Evolutionary conservation across 1,140 invertebrate genomes (phyloP).

Genomic region (Aphelinus certus): DNA sequence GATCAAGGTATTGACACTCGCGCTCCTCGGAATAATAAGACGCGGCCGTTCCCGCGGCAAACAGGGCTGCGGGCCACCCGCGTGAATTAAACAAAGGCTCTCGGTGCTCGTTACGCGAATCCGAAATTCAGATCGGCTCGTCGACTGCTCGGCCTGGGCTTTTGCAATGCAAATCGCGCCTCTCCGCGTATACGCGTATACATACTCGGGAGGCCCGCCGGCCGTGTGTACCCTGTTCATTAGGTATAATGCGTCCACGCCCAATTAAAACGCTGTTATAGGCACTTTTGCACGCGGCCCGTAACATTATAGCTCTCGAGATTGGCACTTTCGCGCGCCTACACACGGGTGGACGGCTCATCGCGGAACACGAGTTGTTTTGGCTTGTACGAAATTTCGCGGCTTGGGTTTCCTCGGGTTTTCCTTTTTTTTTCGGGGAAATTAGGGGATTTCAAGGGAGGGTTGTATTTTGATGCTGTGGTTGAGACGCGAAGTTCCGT

Average conservation of each 20-base stretch:
- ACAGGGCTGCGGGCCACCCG: conserved; percentile 11
- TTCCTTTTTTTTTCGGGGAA: too few relatives aligned
- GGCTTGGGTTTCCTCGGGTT: too few relatives aligned
- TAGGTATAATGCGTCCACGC: background rate
- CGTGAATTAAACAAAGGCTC: conserved; percentile 43
- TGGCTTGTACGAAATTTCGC: too few relatives aligned
- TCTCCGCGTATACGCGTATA: too few relatives aligned
- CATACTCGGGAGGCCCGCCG: conserved; percentile 9
- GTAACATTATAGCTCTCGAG: background rate
- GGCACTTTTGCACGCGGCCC: background rate
- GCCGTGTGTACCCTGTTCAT: background rate
- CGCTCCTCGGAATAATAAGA: conserved; percentile 25
- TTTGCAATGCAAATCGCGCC: conserved; percentile 59
- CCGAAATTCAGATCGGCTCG: conserved; percentile 46
- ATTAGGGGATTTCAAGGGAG: too few relatives aligned
- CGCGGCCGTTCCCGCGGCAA: conserved; percentile 3
- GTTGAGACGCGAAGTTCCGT: too few relatives aligned
- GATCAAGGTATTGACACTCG: conserved; percentile 4
- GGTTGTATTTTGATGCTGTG: too few relatives aligned
- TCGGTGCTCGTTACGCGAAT: conserved; percentile 41
- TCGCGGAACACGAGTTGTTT: too few relatives aligned
- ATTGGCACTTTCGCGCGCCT: background rate
- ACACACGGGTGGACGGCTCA: background rate
- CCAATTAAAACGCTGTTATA: conserved; percentile 1
- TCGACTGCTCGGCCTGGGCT: conserved; percentile 42